Conservation (phyloP, 2,888 invertebrate genomes). For the Neocrepidodera transversa region DNA sequence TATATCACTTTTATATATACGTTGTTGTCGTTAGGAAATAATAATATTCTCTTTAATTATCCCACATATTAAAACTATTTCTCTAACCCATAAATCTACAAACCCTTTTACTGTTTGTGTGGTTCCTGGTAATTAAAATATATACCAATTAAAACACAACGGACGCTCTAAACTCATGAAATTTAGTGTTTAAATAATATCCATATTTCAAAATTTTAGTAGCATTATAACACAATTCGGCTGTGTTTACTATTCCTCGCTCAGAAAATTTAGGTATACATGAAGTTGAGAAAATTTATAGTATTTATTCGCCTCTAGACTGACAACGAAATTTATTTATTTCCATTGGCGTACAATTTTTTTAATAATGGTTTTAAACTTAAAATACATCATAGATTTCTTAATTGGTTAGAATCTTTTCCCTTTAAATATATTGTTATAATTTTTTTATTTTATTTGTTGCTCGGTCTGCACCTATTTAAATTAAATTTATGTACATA, state of each 20-base stretch:
- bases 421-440: too few species aligned
- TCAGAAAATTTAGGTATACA: conserved; percentile 7
- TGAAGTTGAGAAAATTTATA: conserved; percentile 11
- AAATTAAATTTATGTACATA: too few species aligned
- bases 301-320: conserved; percentile 15
- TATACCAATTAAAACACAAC: conserved; percentile 1
- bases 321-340: conserved; percentile 13
- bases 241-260: conserved; percentile 17
- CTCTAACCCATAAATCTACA: too few species aligned
- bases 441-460: too few species aligned
- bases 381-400: too few species aligned
- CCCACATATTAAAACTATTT: too few species aligned
- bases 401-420: too few species aligned
- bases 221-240: conserved; percentile 5
- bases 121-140: background rate
- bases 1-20: too few species aligned
- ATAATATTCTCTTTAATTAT: too few species aligned
- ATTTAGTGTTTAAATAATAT: conserved; percentile 1
- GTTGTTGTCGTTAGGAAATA: too few species aligned
- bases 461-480: too few species aligned
- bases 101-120: background rate
- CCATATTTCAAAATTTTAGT: conserved; percentile 13
- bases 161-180: background rate
- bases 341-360: background rate
- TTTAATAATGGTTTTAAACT: too few species aligned